Evolutionary conservation across 2,113 vertebrate species (phyloP).

Genomic region (Engraulis encrasicolus): DNA sequence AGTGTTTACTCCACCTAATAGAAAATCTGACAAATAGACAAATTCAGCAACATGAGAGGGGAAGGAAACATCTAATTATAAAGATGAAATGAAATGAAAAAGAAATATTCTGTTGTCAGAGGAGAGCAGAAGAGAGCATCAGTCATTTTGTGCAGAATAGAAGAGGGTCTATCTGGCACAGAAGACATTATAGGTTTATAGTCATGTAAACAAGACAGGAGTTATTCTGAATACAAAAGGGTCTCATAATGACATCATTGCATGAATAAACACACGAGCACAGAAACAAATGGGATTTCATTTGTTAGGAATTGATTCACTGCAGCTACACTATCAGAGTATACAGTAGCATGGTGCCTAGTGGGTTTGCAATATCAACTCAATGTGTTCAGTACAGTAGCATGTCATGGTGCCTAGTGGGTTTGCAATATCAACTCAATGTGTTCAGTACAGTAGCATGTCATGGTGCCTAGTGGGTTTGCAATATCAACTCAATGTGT

Average conservation of each 20-base stretch:
- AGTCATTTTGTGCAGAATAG: background rate
- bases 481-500: background rate
- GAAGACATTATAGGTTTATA: background rate
- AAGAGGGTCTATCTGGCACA: background rate
- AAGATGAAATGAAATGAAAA: slow-evolving; percentile 12
- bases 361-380: background rate
- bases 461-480: no score
- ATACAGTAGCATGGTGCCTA: no score
- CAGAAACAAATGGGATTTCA: background rate
- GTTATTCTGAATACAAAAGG: background rate
- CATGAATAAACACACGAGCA: background rate
- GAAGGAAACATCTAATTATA: slow-evolving; percentile 1
- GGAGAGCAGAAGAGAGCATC: background rate
- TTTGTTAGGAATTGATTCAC: no score
- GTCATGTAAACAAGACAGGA: background rate
- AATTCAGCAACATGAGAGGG: background rate
- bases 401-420: no score
- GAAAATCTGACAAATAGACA: slow-evolving; percentile 1
- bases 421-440: background rate
- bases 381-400: background rate
- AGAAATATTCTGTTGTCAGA: background rate
- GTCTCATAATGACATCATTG: background rate
- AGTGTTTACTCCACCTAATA: background rate
- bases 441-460: no score
- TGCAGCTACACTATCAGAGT: no score